phyloP scores from a whole-genome alignment of 2,113 vertebrate species.

The Phaetusa simplex region DNA sequence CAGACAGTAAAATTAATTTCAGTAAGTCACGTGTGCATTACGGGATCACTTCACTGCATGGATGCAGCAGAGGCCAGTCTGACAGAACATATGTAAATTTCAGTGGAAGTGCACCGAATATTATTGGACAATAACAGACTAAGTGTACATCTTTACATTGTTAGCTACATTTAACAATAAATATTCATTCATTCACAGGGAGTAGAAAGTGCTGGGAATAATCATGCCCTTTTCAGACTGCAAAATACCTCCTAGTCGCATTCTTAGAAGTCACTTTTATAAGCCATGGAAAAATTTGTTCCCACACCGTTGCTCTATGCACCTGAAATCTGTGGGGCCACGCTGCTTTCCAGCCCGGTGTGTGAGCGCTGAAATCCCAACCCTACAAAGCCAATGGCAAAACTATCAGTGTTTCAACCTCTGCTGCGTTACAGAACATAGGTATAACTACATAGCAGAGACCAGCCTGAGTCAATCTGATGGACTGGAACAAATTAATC shows the following conservation, averaged over 20 bases:
- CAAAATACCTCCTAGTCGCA: rapidly evolving
- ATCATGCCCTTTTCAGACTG: neutral
- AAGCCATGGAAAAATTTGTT: neutral
- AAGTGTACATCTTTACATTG: neutral
- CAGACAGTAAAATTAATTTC: neutral
- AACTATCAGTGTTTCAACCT: neutral
- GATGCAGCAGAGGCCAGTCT: neutral
- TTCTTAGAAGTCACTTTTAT: rapidly evolving
- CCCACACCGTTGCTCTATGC: neutral
- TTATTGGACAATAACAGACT: neutral
- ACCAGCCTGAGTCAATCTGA: rapidly evolving
- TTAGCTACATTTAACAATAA: neutral
- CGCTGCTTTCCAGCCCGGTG: rapidly evolving
- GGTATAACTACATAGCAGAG: rapidly evolving
- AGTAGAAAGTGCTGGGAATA: neutral
- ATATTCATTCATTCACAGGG: neutral
- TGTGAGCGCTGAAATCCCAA: neutral
- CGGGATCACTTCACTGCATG: neutral
- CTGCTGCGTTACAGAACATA: rapidly evolving
- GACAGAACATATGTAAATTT: neutral
- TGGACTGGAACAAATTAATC: neutral
- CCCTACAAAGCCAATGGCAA: neutral
- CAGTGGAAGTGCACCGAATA: neutral
- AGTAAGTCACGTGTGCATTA: neutral
- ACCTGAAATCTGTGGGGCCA: neutral